Percentiles rank a stretch among this genome's conserved stretches.
phyloP scores from a whole-genome alignment of 23 tunicate species.

The Halocynthia roretzi region DNA sequence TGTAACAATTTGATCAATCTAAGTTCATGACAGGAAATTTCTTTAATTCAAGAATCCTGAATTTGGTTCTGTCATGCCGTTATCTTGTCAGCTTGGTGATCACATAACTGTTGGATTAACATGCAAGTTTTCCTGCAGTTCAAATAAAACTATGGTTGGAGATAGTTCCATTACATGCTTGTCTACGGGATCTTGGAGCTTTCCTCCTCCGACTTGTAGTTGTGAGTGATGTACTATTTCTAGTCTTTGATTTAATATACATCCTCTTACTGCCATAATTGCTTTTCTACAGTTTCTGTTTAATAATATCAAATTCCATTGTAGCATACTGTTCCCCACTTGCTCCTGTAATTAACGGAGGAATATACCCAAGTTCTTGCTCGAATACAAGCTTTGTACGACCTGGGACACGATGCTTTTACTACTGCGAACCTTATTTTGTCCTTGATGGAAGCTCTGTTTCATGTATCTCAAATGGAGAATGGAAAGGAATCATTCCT shows the following conservation, averaged over 20 bases:
- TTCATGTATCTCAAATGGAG: slow-evolving; percentile 38
- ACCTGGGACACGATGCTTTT: slow-evolving; percentile 35
- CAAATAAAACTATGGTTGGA: slow-evolving; percentile 25
- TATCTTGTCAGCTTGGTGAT: slow-evolving; percentile 8
- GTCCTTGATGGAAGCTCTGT: slow-evolving; percentile 33
- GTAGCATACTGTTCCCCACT: slow-evolving; percentile 13
- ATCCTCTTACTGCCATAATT: background rate
- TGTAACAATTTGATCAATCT: too few species aligned
- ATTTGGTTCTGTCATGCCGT: slow-evolving; percentile 3
- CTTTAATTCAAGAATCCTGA: slow-evolving; percentile 10
- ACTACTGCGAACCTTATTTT: slow-evolving; percentile 31
- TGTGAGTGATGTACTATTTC: background rate
- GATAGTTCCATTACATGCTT: slow-evolving; percentile 22
- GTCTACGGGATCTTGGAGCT: slow-evolving; percentile 39
- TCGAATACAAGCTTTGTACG: background rate
- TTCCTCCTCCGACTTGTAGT: slow-evolving; percentile 24
- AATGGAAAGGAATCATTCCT: slow-evolving; percentile 45
- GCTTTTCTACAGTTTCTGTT: background rate
- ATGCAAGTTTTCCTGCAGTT: slow-evolving; percentile 20
- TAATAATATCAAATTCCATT: background rate
- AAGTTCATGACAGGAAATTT: too few species aligned
- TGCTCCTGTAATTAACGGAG: slow-evolving; percentile 6
- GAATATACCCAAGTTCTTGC: slow-evolving; percentile 39
- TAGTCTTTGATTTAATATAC: background rate
- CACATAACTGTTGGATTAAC: slow-evolving; percentile 5